These are phyloP conservation scores for Seira ritae DNA, from an alignment of 2,888 invertebrate species.

Conservation along the genomic window DNA sequence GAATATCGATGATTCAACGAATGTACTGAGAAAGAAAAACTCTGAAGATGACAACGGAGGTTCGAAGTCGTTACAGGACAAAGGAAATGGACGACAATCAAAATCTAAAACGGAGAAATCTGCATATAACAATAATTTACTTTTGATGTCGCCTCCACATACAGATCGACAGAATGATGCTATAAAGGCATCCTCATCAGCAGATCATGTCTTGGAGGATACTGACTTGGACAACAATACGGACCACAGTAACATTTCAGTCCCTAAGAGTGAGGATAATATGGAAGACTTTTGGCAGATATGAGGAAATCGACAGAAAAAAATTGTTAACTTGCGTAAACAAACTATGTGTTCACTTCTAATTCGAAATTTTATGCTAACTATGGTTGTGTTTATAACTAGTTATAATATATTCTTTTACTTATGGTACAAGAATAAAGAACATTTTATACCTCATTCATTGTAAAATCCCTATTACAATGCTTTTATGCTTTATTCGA, in stretches of 20 bases:
- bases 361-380: not conserved
- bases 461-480: too few relatives aligned
- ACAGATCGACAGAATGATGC: not conserved
- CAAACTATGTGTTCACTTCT: conserved; percentile 14
- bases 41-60: not conserved
- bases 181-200: too few relatives aligned
- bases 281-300: conserved; percentile 52
- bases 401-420: too few relatives aligned
- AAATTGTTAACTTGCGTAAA: not conserved
- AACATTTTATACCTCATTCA: too few relatives aligned
- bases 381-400: too few relatives aligned
- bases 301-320: not conserved
- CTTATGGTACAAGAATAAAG: too few relatives aligned
- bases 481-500: too few relatives aligned
- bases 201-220: too few relatives aligned
- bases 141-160: not conserved
- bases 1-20: too few relatives aligned
- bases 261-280: conserved; percentile 32
- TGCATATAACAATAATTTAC: not conserved
- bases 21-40: not conserved
- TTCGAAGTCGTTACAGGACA: not conserved
- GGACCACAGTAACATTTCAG: conserved; percentile 28
- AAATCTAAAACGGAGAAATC: not conserved
- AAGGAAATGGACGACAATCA: not conserved
- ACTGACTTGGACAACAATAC: not conserved